Evolutionary conservation across 2,113 vertebrate species (phyloP).

Genomic region (Calypte anna): DNA sequence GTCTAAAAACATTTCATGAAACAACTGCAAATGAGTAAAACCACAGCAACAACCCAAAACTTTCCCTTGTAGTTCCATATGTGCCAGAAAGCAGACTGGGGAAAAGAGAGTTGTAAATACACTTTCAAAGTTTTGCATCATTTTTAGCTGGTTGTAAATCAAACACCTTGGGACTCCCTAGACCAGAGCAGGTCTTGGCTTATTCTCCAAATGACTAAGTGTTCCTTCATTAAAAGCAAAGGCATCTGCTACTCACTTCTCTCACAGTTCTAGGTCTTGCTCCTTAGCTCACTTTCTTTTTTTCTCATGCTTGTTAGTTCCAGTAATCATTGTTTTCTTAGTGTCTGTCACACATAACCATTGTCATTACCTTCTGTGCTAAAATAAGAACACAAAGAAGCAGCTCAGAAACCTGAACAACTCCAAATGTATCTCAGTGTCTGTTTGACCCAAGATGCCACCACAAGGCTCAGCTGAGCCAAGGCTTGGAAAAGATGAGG

Average conservation of each 20-base stretch:
- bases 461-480: neutral
- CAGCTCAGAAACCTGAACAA: neutral
- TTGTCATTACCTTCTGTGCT: neutral
- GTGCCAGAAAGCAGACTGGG: neutral
- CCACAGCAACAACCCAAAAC: neutral
- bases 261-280: accelerated
- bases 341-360: accelerated
- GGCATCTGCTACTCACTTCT: neutral
- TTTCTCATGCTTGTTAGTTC: neutral
- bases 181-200: neutral
- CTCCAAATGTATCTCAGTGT: neutral
- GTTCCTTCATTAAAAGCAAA: conserved; percentile 3
- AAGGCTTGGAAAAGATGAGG: neutral
- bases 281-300: neutral
- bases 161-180: neutral
- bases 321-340: neutral
- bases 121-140: neutral
- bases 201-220: neutral
- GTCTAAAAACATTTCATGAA: neutral
- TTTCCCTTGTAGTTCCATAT: neutral
- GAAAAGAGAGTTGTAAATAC: conserved; percentile 8
- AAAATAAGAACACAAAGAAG: neutral
- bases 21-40: conserved; percentile 31
- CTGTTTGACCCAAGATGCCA: neutral
- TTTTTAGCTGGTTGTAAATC: conserved; percentile 38